Conservation (phyloP, 2,797 vertebrate species). For the Benthosema pterotum region DNA sequence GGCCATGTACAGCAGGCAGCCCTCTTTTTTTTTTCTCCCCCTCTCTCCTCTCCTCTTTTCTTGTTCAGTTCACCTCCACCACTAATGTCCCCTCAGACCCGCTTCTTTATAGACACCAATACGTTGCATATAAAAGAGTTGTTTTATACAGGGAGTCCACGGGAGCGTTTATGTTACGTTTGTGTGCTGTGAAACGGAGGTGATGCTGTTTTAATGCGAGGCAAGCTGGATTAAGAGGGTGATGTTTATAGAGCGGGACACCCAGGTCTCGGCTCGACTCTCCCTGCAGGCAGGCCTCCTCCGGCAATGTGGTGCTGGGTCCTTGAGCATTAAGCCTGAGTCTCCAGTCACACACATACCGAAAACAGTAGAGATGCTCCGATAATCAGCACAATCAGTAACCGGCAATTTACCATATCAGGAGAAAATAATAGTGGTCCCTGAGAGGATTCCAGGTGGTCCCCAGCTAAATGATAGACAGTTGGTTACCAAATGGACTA, state of each 20-base stretch:
- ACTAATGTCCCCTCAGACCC: constrained; percentile 48
- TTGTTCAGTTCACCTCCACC: constrained; percentile 66
- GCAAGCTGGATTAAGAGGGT: constrained; percentile 26
- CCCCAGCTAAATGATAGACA: too few relatives aligned
- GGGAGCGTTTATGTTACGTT: constrained; percentile 60
- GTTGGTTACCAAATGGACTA: too few relatives aligned
- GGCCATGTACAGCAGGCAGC: constrained; percentile 45
- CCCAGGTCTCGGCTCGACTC: background rate
- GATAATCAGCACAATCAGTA: too few relatives aligned
- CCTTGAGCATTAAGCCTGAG: background rate
- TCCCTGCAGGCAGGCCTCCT: constrained; percentile 13
- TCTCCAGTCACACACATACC: too few relatives aligned
- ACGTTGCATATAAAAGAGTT: constrained; percentile 60
- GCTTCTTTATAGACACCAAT: constrained; percentile 70
- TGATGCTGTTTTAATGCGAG: constrained; percentile 43
- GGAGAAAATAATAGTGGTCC: too few relatives aligned
- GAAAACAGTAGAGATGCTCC: too few relatives aligned
- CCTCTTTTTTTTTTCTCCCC: constrained; percentile 2
- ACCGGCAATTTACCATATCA: too few relatives aligned
- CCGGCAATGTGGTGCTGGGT: constrained; percentile 10
- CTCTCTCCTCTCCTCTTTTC: constrained; percentile 11
- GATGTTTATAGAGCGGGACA: constrained; percentile 11
- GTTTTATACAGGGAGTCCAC: constrained; percentile 58
- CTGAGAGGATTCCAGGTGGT: too few relatives aligned
- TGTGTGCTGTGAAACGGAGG: constrained; percentile 51